Percentiles rank a stretch among this genome's conserved stretches.
phyloP scores from a whole-genome alignment of 2,888 invertebrate genomes.

The Orthosia gracilis region DNA sequence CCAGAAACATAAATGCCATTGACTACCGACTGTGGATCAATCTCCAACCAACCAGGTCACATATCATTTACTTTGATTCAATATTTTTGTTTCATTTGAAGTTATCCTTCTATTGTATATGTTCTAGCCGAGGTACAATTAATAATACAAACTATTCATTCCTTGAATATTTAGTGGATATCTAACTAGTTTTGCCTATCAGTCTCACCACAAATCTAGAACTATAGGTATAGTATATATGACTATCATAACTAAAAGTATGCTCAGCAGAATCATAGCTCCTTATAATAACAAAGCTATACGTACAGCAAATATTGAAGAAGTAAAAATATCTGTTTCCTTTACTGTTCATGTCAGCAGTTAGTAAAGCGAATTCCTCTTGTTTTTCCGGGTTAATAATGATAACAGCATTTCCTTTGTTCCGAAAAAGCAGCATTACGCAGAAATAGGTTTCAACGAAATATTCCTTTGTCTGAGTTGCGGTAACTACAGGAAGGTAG shows the following conservation, averaged over 20 bases:
- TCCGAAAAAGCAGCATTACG: neutral
- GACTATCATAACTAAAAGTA: no score
- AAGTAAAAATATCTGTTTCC: neutral
- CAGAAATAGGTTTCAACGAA: neutral
- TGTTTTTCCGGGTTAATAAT: constrained; percentile 10
- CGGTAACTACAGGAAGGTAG: neutral
- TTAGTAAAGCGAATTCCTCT: neutral
- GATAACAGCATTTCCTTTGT: constrained; percentile 20
- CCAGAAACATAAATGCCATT: neutral
- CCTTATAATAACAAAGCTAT: no score
- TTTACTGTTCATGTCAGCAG: neutral
- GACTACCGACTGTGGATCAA: neutral
- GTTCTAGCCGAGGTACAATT: no score
- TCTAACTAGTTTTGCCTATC: constrained; percentile 1
- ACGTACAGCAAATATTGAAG: neutral
- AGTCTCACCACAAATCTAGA: constrained; percentile 3
- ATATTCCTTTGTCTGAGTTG: constrained; percentile 2
- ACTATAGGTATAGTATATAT: no score
- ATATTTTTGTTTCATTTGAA: no score
- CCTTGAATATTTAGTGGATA: constrained; percentile 7
- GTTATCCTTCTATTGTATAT: constrained; percentile 7
- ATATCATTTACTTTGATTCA: neutral
- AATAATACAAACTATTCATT: no score
- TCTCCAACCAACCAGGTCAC: neutral
- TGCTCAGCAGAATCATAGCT: neutral